Conservation (phyloP, 2,797 vertebrate genomes). For the Bradypodion pumilum region DNA sequence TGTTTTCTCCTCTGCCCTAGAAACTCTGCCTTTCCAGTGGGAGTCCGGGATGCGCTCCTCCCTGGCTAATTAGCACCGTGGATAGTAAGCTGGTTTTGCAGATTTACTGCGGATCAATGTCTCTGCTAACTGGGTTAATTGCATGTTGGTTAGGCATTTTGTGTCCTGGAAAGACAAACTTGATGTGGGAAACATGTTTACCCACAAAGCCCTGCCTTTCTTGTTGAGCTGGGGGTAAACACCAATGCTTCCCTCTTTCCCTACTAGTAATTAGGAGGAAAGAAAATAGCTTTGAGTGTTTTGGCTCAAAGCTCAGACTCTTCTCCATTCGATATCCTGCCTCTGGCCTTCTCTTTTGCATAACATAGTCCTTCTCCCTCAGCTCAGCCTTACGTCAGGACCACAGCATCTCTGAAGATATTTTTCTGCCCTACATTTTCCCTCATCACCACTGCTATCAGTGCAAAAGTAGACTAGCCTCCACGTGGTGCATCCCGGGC, state of each 20-base stretch:
- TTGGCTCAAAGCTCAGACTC: neutral
- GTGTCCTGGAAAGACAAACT: constrained; percentile 36
- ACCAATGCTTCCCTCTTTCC: too few species aligned
- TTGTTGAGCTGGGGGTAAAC: neutral
- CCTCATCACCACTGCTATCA: too few species aligned
- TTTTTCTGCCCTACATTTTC: too few species aligned
- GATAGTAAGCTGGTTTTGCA: constrained; percentile 60
- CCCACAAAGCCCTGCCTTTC: neutral
- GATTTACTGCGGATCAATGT: constrained; percentile 60
- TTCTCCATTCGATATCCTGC: too few species aligned
- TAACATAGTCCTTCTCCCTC: too few species aligned
- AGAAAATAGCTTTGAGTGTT: neutral
- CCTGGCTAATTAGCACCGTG: constrained; percentile 61
- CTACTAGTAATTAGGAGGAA: neutral
- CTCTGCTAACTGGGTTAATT: constrained; percentile 66
- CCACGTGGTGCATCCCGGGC: too few species aligned
- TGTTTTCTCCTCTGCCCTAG: neutral
- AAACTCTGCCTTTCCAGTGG: neutral
- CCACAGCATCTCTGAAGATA: too few species aligned
- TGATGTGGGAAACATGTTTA: constrained; percentile 27
- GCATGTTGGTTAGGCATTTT: constrained; percentile 57
- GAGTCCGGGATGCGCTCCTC: constrained; percentile 50
- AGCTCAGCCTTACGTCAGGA: too few species aligned
- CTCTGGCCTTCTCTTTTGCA: too few species aligned
- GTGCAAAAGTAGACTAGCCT: too few species aligned